Evolutionary conservation across 1,140 invertebrate genomes (phyloP), one percentile per base, ranked within the genome.

Genomic region (Drosophila tristis): DNA sequence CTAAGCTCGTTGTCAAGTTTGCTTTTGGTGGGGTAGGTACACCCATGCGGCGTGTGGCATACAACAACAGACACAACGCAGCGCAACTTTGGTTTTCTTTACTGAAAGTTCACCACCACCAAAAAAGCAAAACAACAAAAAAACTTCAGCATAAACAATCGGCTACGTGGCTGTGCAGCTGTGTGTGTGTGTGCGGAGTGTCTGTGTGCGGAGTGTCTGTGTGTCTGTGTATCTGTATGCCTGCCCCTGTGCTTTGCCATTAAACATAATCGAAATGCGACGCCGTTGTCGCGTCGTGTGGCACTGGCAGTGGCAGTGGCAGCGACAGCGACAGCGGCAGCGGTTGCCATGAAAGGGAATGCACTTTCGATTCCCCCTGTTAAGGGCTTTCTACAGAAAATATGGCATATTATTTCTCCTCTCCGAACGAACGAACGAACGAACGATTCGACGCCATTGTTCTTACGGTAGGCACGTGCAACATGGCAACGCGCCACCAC

Each of bases 241-340:
- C 29, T 25, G 44, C 20, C 45, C 74, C 74, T 63, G 76, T 82
- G 79, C 84, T 89, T 89, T 89, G 73, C 35, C 84, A 89, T 89
- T 89, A 89, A 39, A 89, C 89, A 79, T 89, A 89, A 89, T 89
- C 84, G 84, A 89, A 89, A 89, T 78, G 76, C 79, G 84, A 84
- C 62, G 84, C 74, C 82, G 73, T 54, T 59, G 54, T 26, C 54
- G 48, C 53, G 55, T 55, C 58, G 9, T 43, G 29, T 57, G 45
- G 25, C 31, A 35, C 9, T 31, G 29, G 31, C 11, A n/a, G n/a
- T n/a, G n/a, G n/a, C n/a, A 11, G 31, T 3, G 2, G 1, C 31
- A 11, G 9, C 2, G 9, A 4, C 35, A 5, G 35, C 1, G 65
- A 49, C 64, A 35, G 44, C 47, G 53, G 57, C 67, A 73, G 20